Evolutionary conservation across 2,113 vertebrate species (phyloP), one percentile per base, ranked within the genome.

Genomic region (Jacana jacana): DNA sequence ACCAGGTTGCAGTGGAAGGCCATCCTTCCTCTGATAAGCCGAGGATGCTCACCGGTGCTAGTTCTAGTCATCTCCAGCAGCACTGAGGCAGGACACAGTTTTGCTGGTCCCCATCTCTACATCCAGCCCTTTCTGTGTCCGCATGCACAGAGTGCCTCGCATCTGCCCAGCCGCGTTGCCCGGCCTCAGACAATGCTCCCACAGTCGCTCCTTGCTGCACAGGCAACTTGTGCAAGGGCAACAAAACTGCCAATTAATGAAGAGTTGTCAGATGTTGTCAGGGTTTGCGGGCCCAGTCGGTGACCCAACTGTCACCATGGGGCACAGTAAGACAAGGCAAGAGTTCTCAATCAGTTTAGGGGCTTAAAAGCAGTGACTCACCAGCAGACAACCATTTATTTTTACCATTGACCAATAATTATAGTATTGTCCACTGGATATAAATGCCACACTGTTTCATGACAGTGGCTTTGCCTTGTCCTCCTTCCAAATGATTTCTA

Each of bases 301-400:
- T 7, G 44, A 95, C 95, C 81, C 96, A 66, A 91, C 96, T 81
- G 92, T 96, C 95, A 65, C 97, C 97, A 92, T 55, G 10, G 95
- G 94, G 96, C 96, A 54, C 88, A 91, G 93, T 85, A 49, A 86
- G 77, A 92, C 84, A 72, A 92, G 82, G 92, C 84, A 82, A 88
- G 96, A 52, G 82, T 64, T 78, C 91, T 80, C 94, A 70, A 92
- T 96, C 97, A 7, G 95, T 96, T 84, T 80, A 82, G 96, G 88
- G 94, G 40, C 93, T 96, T 90, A 97, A 86, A 94, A 95, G 96
- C 96, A 94, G 86, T 28, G 75, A 70, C 93, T 91, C 81, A 71
- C 85, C 90, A 93, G 76, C 96, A 96, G 76, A 39, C 33, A n/a
- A 37, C 2, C 64, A n/a, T 87, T 95, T 95, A 82, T 96, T 97